Evolutionary conservation across 2,888 invertebrate species (phyloP), one percentile per base, ranked within the genome.

Genomic region (Alentia gelatinosa): DNA sequence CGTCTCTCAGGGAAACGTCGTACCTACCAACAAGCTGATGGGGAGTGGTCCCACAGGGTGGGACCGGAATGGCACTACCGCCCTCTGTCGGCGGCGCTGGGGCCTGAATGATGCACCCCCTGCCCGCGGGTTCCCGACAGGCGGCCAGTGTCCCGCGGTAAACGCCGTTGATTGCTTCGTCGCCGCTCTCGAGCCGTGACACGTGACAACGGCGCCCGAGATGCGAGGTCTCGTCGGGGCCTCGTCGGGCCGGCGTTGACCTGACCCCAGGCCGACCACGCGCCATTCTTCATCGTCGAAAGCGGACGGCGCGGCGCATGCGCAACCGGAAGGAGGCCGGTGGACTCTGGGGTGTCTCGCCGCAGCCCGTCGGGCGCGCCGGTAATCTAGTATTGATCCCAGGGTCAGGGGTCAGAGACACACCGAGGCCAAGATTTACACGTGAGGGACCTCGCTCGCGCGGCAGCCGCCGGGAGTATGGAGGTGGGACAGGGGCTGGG

Each of bases 311-410:
- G 83, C 35, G 83, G 83, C 23, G 83, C 39, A 40, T 40, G 83
- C 23, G 35, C 9, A 40, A 26, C 23, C 4, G 39, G 37, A 30
- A 83, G 68, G 12, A n/a, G 7, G 7, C 33, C 26, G 7, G 83
- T 37, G 83, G 37, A 12, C n/a, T 12, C 83, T n/a, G 26, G 37
- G 39, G 83, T 40, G 37, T 23, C 26, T 19, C 83, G 26, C 39
- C 39, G 83, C 23, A 12, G 37, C 39, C 35, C 15, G 83, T 83
- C 39, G 39, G 39, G n/a, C 83, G n/a, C 1, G 37, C 35, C 19
- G 83, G 83, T 83, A 83, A 40, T 83, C 40, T 37, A 12, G 39
- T 83, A 83, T 83, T 83, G 83, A 83, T 83, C 83, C 26, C 19
- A 15, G 39, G 83, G 35, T 39, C 35, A 39, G 83, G 37, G 83